Evolutionary conservation across 2,888 invertebrate genomes (phyloP).

Genomic region (Scaptomyza parva): DNA sequence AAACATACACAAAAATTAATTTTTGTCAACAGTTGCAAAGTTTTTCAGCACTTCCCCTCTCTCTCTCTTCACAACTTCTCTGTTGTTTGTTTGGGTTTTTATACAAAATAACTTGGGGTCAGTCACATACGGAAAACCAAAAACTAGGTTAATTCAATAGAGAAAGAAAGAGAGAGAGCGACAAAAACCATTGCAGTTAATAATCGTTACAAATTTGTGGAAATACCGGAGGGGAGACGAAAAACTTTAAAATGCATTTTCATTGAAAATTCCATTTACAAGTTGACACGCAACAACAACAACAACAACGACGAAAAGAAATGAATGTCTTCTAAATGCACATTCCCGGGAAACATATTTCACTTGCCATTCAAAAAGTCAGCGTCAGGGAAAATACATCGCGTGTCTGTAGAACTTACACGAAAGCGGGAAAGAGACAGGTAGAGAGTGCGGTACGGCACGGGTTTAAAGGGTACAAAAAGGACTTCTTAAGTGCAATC

Average conservation of each 20-base stretch:
- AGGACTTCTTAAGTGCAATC: constrained; percentile 59
- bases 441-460: too few relatives aligned
- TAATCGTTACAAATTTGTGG: constrained; percentile 19
- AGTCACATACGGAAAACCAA: constrained; percentile 1
- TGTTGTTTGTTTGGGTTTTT: neutral
- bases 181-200: neutral
- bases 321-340: too few relatives aligned
- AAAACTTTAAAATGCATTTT: constrained; percentile 24
- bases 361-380: constrained; percentile 16
- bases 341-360: constrained; percentile 34
- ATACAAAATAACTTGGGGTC: constrained; percentile 20
- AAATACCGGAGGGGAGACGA: constrained; percentile 4
- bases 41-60: too few relatives aligned
- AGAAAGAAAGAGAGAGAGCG: neutral
- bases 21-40: constrained; percentile 17
- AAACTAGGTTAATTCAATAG: constrained; percentile 45
- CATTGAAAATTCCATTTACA: constrained; percentile 24
- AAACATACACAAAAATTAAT: neutral
- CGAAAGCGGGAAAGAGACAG: too few relatives aligned
- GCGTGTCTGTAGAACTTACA: constrained; percentile 54
- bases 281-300: constrained; percentile 45
- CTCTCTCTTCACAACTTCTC: too few relatives aligned
- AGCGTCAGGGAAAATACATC: constrained; percentile 34
- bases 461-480: neutral
- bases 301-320: constrained; percentile 14